phyloP scores from a whole-genome alignment of 1,140 invertebrate species.

The Venturia canescens region DNA sequence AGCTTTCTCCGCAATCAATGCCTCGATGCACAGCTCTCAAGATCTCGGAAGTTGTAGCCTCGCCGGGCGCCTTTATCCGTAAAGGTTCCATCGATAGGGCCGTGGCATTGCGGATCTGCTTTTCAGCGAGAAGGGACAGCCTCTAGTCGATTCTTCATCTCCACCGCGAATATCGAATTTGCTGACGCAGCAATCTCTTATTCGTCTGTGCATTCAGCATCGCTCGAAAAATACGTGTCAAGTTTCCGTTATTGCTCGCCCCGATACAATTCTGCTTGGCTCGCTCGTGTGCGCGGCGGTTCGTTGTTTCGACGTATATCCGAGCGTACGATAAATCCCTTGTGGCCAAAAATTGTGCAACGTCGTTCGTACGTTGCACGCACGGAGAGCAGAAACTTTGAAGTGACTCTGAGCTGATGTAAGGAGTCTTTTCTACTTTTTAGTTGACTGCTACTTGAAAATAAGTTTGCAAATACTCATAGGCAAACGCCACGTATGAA shows the following conservation, averaged over 20 bases:
- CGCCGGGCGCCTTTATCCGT: no score
- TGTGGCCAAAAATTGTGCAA: not conserved
- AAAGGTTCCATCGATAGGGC: no score
- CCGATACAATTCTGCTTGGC: constrained; percentile 7
- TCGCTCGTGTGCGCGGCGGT: constrained; percentile 3
- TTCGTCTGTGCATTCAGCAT: constrained; percentile 7
- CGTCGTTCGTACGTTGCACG: no score
- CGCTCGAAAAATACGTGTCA: constrained; percentile 23
- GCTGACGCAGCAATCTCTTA: not conserved
- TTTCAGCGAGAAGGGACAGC: not conserved
- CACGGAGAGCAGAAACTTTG: no score
- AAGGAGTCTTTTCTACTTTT: no score
- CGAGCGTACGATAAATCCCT: not conserved
- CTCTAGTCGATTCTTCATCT: not conserved
- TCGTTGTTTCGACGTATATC: not conserved
- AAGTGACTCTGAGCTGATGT: no score
- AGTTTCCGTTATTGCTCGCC: constrained; percentile 19
- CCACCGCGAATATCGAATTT: not conserved
- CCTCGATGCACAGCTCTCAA: no score
- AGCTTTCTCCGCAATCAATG: no score
- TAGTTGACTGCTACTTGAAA: no score
- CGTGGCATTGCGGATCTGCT: constrained; percentile 7
- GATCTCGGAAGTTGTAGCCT: no score
- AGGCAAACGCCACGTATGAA: no score
- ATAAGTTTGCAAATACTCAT: no score